Conservation (phyloP, 2,888 invertebrate genomes). For the Ptychoptera contaminata region DNA sequence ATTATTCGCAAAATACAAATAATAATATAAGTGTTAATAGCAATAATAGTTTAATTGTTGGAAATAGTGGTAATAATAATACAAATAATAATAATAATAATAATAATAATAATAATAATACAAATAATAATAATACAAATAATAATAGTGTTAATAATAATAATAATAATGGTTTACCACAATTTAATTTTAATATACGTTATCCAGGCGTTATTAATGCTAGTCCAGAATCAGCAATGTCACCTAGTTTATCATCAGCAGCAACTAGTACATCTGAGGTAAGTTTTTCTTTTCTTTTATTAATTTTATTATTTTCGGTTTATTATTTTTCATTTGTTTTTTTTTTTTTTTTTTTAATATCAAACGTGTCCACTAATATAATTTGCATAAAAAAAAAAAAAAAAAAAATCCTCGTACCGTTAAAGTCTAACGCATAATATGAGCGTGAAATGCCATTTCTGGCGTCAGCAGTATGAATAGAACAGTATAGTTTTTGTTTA, state of each 20-base stretch:
- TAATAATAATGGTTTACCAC: conserved; percentile 3
- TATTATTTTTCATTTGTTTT: conserved; percentile 26
- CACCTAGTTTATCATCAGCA: conserved; percentile 58
- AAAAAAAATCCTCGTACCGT: no score
- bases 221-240: conserved; percentile 40
- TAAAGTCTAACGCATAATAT: no score
- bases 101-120: conserved; percentile 3
- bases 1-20: not conserved
- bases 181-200: conserved; percentile 26
- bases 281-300: conserved; percentile 19
- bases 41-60: conserved; percentile 3
- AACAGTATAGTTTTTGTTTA: no score
- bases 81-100: conserved; percentile 2
- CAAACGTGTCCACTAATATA: not conserved
- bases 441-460: no score
- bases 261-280: conserved; percentile 73
- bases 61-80: conserved; percentile 2
- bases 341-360: conserved; percentile 41
- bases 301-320: conserved; percentile 13
- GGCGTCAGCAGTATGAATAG: no score
- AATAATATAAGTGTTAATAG: not conserved
- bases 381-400: not conserved
- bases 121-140: no score
- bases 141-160: conserved; percentile 4
- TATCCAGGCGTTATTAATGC: conserved; percentile 32